Evolutionary conservation across 2,113 vertebrate genomes (phyloP), one percentile per base, ranked within the genome.

Genomic region (Chascanopsetta lugubris): DNA sequence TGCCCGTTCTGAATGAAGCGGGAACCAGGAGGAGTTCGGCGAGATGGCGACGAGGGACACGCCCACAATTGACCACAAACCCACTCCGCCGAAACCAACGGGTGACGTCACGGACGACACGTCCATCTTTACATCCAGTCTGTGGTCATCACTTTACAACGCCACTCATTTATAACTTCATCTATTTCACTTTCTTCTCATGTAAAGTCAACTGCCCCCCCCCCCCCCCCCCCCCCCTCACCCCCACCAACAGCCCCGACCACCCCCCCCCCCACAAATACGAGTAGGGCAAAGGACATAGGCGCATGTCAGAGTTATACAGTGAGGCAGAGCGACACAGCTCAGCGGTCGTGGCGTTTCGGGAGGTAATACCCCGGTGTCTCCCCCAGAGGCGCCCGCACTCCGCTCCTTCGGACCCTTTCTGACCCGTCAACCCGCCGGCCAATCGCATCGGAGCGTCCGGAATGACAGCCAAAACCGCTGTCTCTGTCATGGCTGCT

Each of bases 401-500:
- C 42, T 34, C 55, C 40, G 69, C 70, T 70, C 77, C 79, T 80
- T n/a, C 49, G 56, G 77, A 72, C 70, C 82, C 79, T 24, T 24
- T 22, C 27, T 83, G 87, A 90, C 92, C 88, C 91, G 90, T 91
- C 90, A 87, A 82, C 75, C 76, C n/a, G n/a, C 75, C 8, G 53
- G 80, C 79, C 88, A 84, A 74, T 88, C 68, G 74, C 71, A 76
- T 65, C 36, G 61, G 29, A 59, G 80, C 53, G 36, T 74, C 69
- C 27, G 11, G 77, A 69, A 86, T 84, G 89, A 90, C 89, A 90
- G 87, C 83, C 82, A 79, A n/a, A 81, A 91, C 87, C 84, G 81
- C 83, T 92, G 89, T 90, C 89, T 68, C 90, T 91, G 87, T 90
- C 90, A 91, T 79, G 79, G 77, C 79, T 81, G 51, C 80, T 92